phyloP scores from a whole-genome alignment of 2,113 vertebrate genomes.

The Glaucidium brasilianum region DNA sequence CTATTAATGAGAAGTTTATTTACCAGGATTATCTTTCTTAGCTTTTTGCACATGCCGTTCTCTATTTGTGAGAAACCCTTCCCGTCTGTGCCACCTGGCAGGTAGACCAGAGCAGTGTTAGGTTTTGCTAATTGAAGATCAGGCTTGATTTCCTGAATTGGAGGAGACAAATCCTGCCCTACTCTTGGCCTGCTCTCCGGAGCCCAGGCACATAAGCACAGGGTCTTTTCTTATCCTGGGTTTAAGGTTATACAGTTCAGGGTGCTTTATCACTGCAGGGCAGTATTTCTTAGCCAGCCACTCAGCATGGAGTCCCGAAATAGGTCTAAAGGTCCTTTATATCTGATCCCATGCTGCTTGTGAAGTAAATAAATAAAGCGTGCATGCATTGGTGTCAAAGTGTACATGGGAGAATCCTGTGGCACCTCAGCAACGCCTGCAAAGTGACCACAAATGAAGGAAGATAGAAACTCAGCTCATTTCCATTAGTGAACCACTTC shows the following conservation, averaged over 20 bases:
- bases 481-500: neutral
- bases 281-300: neutral
- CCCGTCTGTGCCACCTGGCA: neutral
- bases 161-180: neutral
- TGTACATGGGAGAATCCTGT: neutral
- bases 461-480: neutral
- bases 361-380: neutral
- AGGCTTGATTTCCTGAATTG: neutral
- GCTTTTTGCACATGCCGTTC: neutral
- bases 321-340: neutral
- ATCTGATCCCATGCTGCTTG: neutral
- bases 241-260: neutral
- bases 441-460: neutral
- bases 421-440: neutral
- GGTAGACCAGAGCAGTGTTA: neutral
- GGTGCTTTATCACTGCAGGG: neutral
- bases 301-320: neutral
- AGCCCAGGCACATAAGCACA: neutral
- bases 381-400: neutral
- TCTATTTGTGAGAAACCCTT: neutral
- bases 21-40: constrained; percentile 3
- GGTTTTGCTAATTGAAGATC: neutral
- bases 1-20: constrained; percentile 15
- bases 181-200: neutral
- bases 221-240: fast-evolving